A percentile compares a stretch with the other conserved stretches of the same genome.
Conservation (phyloP, 2,113 vertebrate genomes). For the Leucoraja erinaceus region DNA sequence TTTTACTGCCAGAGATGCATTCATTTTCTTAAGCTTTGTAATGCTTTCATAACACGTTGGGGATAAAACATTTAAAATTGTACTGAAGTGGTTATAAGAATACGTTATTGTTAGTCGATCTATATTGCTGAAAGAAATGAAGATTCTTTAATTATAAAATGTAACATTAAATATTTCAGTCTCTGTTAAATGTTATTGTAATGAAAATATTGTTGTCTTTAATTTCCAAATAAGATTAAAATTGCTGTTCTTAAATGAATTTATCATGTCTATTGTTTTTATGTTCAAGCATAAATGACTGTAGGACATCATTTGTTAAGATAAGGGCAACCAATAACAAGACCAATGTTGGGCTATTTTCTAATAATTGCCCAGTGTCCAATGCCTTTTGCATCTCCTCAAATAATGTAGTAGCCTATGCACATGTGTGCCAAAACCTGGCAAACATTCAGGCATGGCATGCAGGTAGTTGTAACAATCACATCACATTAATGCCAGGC, state of each 20-base stretch:
- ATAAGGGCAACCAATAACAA: background rate
- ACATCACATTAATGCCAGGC: too few relatives aligned
- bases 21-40: background rate
- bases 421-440: too few relatives aligned
- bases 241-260: background rate
- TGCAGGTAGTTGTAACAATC: too few relatives aligned
- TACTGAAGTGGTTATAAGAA: background rate
- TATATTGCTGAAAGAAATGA: background rate
- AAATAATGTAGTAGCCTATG: too few relatives aligned
- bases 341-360: too few relatives aligned
- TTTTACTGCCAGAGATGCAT: background rate
- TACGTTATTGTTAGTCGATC: background rate
- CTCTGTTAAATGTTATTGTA: conserved; percentile 26
- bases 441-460: too few relatives aligned
- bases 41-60: background rate
- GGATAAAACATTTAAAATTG: background rate
- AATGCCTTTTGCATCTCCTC: too few relatives aligned
- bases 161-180: background rate
- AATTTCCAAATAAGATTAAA: background rate
- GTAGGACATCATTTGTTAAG: background rate
- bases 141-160: background rate
- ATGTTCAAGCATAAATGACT: background rate
- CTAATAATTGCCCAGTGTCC: too few relatives aligned
- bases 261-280: background rate
- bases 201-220: background rate